A percentile compares a stretch with the other conserved stretches of the same genome.
Evolutionary conservation across 1,140 invertebrate genomes (phyloP).

Genomic region (Nymphalis io): DNA sequence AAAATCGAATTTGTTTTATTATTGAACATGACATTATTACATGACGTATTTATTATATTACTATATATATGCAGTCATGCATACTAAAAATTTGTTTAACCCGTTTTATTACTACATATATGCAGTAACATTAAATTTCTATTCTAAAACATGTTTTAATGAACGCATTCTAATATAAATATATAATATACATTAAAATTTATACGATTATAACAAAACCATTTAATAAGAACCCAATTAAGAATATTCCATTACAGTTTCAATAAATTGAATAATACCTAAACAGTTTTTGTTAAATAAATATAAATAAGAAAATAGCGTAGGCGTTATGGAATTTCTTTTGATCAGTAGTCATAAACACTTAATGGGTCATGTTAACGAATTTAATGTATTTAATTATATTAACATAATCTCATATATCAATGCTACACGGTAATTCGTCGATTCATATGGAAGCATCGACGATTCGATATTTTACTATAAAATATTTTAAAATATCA

Average conservation of each 20-base stretch:
- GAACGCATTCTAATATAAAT: too few relatives aligned
- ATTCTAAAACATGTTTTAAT: too few relatives aligned
- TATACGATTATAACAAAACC: not conserved
- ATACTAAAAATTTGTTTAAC: too few relatives aligned
- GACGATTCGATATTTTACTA: conserved; percentile 35
- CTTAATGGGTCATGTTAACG: conserved; percentile 51
- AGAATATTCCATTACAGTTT: not conserved
- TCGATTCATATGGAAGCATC: conserved; percentile 56
- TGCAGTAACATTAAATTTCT: too few relatives aligned
- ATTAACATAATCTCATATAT: conserved; percentile 68
- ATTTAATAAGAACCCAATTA: conserved; percentile 1
- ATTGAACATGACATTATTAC: too few relatives aligned
- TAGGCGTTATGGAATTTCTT: conserved; percentile 18
- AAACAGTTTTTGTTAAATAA: conserved; percentile 33
- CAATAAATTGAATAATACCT: conserved; percentile 10
- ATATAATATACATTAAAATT: too few relatives aligned
- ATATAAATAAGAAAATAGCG: conserved; percentile 16
- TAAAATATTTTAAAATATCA: conserved; percentile 56
- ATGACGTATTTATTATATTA: too few relatives aligned
- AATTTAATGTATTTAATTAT: conserved; percentile 48
- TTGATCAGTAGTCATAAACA: conserved; percentile 44
- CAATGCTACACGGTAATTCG: conserved; percentile 56
- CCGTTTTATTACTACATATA: too few relatives aligned
- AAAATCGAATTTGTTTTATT: too few relatives aligned
- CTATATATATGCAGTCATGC: too few relatives aligned